These are phyloP conservation scores for Bufo gargarizans DNA, from an alignment of 2,113 vertebrate genomes.

Conservation along the genomic window DNA sequence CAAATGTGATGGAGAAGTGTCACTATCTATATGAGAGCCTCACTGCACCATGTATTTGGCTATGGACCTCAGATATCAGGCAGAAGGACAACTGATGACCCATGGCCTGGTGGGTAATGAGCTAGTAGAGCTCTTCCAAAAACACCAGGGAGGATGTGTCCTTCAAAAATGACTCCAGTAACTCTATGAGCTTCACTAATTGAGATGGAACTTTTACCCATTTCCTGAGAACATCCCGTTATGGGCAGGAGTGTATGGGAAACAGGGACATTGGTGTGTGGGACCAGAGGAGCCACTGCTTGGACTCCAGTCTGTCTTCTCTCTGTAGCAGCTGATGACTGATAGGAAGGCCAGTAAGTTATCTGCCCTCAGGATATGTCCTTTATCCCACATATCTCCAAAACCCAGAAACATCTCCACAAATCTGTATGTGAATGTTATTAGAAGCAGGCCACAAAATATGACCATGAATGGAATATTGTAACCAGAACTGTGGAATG, in stretches of 20 bases:
- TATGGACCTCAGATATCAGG: not conserved
- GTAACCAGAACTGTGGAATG: not conserved
- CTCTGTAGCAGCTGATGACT: not conserved
- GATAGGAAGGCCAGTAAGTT: not conserved
- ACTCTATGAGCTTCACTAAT: not conserved
- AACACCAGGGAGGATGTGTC: not conserved
- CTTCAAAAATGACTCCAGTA: not conserved
- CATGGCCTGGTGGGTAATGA: slow-evolving; percentile 30
- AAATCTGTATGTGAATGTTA: too few species aligned
- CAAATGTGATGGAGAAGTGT: not conserved
- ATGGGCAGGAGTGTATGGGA: not conserved
- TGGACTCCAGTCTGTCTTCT: not conserved
- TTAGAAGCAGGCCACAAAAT: too few species aligned
- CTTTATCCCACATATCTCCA: not conserved
- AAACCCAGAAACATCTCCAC: too few species aligned
- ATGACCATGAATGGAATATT: not conserved
- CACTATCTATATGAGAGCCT: not conserved
- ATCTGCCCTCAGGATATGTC: not conserved
- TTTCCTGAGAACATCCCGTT: not conserved
- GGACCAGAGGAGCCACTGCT: not conserved
- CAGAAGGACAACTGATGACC: slow-evolving; percentile 11
- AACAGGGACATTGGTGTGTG: not conserved
- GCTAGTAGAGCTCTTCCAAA: not conserved
- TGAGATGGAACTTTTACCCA: not conserved
- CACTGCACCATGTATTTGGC: not conserved